Conservation (phyloP, 2,797 vertebrate species). For the Peromyscus aztecus region DNA sequence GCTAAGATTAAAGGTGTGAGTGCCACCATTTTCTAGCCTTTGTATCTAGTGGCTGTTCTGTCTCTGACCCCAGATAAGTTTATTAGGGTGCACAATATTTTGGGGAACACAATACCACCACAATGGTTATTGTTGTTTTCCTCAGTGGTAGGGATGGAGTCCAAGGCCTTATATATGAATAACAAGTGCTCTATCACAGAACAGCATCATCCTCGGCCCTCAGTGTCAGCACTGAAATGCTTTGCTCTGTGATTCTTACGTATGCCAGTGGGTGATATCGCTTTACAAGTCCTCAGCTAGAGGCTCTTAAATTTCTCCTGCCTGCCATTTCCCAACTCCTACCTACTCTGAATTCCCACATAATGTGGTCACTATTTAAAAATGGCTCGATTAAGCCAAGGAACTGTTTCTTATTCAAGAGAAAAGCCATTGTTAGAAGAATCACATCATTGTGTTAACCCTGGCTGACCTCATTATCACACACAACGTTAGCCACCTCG, state of each 20-base stretch:
- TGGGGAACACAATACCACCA: too few relatives aligned
- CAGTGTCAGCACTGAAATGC: background rate
- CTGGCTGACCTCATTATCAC: background rate
- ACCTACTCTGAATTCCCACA: background rate
- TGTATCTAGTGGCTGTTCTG: too few relatives aligned
- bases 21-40: too few relatives aligned
- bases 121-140: background rate
- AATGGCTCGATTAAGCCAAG: constrained; percentile 3
- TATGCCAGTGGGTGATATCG: background rate
- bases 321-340: background rate
- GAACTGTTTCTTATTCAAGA: constrained; percentile 42
- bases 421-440: constrained; percentile 44
- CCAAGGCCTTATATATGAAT: background rate
- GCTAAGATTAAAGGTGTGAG: too few relatives aligned
- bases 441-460: constrained; percentile 9
- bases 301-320: background rate
- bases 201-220: background rate
- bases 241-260: background rate
- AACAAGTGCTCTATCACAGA: background rate
- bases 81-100: too few relatives aligned
- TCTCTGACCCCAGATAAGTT: too few relatives aligned
- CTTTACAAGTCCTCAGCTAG: background rate
- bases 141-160: background rate
- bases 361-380: background rate
- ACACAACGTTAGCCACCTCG: background rate